phyloP scores from a whole-genome alignment of 2,797 vertebrate species.

The Enoplosus armatus region DNA sequence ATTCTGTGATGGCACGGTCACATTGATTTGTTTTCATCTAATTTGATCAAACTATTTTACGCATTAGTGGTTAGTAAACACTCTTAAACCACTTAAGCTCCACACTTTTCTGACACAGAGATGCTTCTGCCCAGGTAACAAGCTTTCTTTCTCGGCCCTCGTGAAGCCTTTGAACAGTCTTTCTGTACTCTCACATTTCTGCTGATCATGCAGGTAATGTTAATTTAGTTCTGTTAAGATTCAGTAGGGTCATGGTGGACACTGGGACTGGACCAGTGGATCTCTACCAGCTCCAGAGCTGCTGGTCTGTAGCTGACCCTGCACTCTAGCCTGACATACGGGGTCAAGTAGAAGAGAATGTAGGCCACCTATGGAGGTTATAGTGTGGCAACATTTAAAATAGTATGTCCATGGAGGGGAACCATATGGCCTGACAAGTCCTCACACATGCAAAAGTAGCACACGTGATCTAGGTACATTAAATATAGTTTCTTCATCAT shows the following conservation, averaged over 20 bases:
- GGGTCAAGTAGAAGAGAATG: no score
- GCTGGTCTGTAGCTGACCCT: neutral
- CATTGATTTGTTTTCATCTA: neutral
- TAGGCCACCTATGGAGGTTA: no score
- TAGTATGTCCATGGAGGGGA: no score
- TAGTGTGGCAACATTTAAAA: no score
- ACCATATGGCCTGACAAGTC: neutral
- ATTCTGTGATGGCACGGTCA: neutral
- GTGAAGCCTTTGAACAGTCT: no score
- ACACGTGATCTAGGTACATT: neutral
- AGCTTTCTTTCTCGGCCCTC: neutral
- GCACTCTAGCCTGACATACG: neutral
- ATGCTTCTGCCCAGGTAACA: no score
- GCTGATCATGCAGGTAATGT: neutral
- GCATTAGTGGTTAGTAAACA: neutral
- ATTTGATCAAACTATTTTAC: constrained; percentile 4
- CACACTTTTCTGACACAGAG: no score
- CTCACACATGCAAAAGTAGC: neutral
- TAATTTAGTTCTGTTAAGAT: neutral
- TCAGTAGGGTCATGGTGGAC: neutral
- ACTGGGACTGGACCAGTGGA: neutral
- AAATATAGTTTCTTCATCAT: neutral
- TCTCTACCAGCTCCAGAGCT: neutral
- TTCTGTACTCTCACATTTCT: neutral
- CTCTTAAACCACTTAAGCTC: no score